Percentiles rank a stretch among this genome's conserved stretches.
Conservation (phyloP, 1,140 invertebrate genomes). For the Zaprionus camerounensis region DNA sequence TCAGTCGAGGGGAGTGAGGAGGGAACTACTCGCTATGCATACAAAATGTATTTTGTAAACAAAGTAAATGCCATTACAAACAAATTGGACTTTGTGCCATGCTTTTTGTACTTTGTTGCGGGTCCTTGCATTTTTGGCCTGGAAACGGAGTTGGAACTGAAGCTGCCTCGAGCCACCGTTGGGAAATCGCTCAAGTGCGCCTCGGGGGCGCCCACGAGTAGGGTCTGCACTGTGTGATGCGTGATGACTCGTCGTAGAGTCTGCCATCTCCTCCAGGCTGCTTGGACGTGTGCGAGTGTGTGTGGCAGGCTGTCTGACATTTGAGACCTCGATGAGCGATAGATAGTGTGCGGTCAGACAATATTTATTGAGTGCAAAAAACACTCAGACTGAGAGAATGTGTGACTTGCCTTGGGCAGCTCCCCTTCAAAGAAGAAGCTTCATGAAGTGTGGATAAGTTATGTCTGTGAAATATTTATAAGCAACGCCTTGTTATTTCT, state of each 20-base stretch:
- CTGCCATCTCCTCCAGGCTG: too few relatives aligned
- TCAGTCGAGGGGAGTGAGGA: neutral
- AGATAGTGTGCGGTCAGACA: constrained; percentile 59
- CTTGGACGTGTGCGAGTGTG: neutral
- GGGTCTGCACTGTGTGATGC: constrained; percentile 15
- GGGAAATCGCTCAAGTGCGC: constrained; percentile 64
- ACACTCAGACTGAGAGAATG: constrained; percentile 2
- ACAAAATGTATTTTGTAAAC: constrained; percentile 82
- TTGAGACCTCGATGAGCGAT: constrained; percentile 58
- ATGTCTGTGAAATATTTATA: neutral
- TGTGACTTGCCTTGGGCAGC: neutral
- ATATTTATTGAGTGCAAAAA: constrained; percentile 75
- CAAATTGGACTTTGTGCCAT: constrained; percentile 80
- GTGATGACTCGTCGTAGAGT: constrained; percentile 27
- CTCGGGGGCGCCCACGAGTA: constrained; percentile 14
- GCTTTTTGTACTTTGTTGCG: constrained; percentile 63
- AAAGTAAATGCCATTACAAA: constrained; percentile 82
- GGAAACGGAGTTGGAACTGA: constrained; percentile 26
- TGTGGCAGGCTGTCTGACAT: constrained; percentile 54
- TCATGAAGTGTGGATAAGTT: neutral
- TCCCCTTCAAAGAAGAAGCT: neutral
- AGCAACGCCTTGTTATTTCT: neutral
- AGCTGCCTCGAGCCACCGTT: constrained; percentile 39
- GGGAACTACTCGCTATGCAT: constrained; percentile 77
- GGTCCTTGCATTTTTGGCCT: constrained; percentile 16